Base-by-base conservation (phyloP, 1,140 invertebrate species). In the Trigoniulus corallinus region DNA sequence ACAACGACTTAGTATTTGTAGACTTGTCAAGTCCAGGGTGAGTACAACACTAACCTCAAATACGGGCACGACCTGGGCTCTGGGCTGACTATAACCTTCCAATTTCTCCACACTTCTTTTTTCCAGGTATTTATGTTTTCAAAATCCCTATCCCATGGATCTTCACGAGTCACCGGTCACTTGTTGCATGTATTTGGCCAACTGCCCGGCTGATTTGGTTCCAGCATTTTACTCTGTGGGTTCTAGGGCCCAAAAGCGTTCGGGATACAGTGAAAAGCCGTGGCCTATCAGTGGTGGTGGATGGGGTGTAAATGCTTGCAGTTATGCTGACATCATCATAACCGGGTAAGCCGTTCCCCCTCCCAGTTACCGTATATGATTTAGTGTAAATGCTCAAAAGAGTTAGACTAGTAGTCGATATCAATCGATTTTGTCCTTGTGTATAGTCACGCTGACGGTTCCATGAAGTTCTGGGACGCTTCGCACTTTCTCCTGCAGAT, bases 61-160 rank as follows among this genome's bases (percentile, higher is more conserved):
- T n/a, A n/a, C n/a, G n/a, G n/a, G n/a, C n/a, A n/a, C n/a, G n/a
- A n/a, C n/a, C n/a, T n/a, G n/a, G n/a, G n/a, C n/a, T n/a, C n/a
- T n/a, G n/a, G n/a, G n/a, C n/a, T 34, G 15, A 7, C 15, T 34
- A 34, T 34, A 34, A 34, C 15, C 15, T 34, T 34, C 29, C 7
- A 7, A 34, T 34, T 34, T 34, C 29, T 34, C 15, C 29, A 7
- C 7, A 34, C 29, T 34, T 34, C 29, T 15, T 34, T 34, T 15
- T 15, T 34, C 12, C 55, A 74, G 73, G 3, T 98, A 96, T 73
- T 93, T 95, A 15, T 95, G 91, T 69, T 95, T 96, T 72, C 92
- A 98, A 70, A 96, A 96, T 74, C 96, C 94, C 42, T 97, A 98
- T 74, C 87, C 94, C 40, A 97, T 98, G 91, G 93, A 98, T 71